These are phyloP conservation scores for Centropus bengalensis DNA, from an alignment of 2,113 vertebrate species.

Conservation along the genomic window DNA sequence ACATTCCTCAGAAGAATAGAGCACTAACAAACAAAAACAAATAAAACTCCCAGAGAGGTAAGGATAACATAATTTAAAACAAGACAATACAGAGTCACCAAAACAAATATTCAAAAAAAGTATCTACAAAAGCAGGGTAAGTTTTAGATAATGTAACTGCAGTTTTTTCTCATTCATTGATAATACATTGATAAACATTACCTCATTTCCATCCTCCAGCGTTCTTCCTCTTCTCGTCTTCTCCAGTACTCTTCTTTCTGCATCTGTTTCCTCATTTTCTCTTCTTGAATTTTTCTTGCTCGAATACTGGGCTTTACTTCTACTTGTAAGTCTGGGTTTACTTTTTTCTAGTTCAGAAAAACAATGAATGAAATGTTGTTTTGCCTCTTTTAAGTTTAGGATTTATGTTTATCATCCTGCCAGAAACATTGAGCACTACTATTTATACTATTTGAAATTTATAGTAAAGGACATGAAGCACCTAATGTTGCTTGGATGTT, in stretches of 20 bases:
- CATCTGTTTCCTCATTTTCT: constrained; percentile 99
- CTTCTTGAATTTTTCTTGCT: constrained; percentile 94
- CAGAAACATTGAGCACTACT: neutral
- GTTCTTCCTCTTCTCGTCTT: constrained; percentile 94
- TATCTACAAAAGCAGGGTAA: neutral
- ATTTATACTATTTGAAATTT: neutral
- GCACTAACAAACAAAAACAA: neutral
- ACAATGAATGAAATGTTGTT: neutral
- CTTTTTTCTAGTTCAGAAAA: constrained; percentile 88
- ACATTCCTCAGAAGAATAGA: neutral
- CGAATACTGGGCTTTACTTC: constrained; percentile 98
- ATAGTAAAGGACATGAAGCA: neutral
- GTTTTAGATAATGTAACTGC: neutral
- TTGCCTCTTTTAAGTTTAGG: neutral
- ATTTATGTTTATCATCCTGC: neutral
- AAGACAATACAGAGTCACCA: neutral
- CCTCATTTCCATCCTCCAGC: constrained; percentile 99
- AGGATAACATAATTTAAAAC: neutral
- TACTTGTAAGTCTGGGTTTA: constrained; percentile 97
- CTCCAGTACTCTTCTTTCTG: constrained; percentile 99
- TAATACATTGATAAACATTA: constrained; percentile 31
- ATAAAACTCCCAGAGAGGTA: neutral
- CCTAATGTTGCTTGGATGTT: neutral
- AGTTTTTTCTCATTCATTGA: neutral
- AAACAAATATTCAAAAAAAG: neutral